A percentile compares a stretch with the other conserved stretches of the same genome.
Conservation (phyloP, 2,888 invertebrate genomes). For the Julus scanicus region DNA sequence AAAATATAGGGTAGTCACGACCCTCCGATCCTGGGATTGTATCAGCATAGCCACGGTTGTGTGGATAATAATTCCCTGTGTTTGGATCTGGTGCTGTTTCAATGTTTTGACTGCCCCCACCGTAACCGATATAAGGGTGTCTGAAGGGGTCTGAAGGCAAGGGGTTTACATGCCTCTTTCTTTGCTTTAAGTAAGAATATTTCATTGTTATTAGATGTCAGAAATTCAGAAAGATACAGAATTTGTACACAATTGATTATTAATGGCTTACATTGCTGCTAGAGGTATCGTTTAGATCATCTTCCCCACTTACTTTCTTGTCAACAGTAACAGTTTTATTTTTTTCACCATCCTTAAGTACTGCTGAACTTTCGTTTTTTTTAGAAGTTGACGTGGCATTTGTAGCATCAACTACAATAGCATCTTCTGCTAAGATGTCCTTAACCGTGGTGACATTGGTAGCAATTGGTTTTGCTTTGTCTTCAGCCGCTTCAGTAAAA, state of each 20-base stretch:
- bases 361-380: neutral
- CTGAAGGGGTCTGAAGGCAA: conserved; percentile 42
- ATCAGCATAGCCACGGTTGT: conserved; percentile 54
- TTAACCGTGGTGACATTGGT: neutral
- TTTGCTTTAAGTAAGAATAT: conserved; percentile 47
- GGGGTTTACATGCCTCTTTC: conserved; percentile 41
- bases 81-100: conserved; percentile 43
- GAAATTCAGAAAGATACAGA: neutral
- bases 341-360: neutral
- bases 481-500: neutral
- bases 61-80: conserved; percentile 44
- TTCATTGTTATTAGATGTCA: conserved; percentile 47
- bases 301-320: conserved; percentile 34
- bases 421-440: neutral
- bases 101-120: neutral
- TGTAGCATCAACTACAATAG: neutral
- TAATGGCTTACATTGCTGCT: conserved; percentile 37
- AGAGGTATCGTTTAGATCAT: conserved; percentile 44
- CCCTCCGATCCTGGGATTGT: conserved; percentile 55
- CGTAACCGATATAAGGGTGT: conserved; percentile 47
- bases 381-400: neutral
- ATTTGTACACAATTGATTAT: neutral
- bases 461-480: neutral
- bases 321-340: conserved; percentile 40
- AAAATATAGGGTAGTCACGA: conserved; percentile 54